A percentile compares a stretch with the other conserved stretches of the same genome.
These are phyloP conservation scores for Xiphorhynchus erythropygius DNA, from an alignment of 2,797 vertebrate genomes.

Conservation along the genomic window DNA sequence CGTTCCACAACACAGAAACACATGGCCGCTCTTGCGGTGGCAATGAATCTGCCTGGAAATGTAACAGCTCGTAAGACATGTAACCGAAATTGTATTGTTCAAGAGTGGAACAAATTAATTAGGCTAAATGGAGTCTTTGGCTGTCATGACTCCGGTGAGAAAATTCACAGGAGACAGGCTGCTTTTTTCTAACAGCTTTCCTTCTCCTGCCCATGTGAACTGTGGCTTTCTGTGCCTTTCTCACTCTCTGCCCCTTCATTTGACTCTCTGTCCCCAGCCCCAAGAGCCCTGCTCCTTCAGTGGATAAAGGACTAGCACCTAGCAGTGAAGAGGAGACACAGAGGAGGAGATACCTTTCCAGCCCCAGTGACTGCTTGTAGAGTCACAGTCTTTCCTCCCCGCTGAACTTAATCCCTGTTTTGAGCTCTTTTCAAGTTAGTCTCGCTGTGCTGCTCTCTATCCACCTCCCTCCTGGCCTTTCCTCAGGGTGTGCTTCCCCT, in stretches of 20 bases:
- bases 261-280: background rate
- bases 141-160: background rate
- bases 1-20: background rate
- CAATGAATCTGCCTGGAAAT: slow-evolving; percentile 26
- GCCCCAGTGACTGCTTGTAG: background rate
- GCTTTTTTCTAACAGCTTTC: background rate
- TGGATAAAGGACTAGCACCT: background rate
- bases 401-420: background rate
- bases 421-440: background rate
- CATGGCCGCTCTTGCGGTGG: background rate
- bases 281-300: background rate
- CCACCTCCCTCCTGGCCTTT: background rate
- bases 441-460: background rate
- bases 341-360: background rate
- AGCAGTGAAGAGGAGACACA: rapidly evolving
- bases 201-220: background rate
- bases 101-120: slow-evolving; percentile 54
- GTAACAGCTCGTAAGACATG: background rate
- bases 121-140: slow-evolving; percentile 14
- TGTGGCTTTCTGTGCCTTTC: background rate
- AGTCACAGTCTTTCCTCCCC: background rate
- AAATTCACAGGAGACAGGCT: slow-evolving; percentile 8
- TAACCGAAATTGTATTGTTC: background rate
- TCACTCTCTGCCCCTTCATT: background rate
- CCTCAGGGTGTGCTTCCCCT: background rate